Percentiles rank a stretch among this genome's conserved stretches.
Evolutionary conservation across 2,113 vertebrate species (phyloP).

Genomic region (Puma concolor): DNA sequence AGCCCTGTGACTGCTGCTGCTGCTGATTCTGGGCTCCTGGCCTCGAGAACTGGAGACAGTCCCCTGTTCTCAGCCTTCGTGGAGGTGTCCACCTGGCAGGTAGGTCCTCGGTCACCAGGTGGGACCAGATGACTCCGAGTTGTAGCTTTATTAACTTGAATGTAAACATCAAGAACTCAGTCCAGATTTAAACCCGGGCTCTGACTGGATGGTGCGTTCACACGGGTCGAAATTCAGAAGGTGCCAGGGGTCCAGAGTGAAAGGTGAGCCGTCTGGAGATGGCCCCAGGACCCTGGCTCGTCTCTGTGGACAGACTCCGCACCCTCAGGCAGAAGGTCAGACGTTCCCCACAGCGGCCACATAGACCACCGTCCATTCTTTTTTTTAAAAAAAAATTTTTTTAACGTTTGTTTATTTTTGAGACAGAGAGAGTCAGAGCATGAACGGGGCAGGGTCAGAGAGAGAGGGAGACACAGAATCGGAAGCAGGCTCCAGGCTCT

Average conservation of each 20-base stretch:
- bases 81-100: neutral
- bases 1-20: neutral
- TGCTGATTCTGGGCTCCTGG: neutral
- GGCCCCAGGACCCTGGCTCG: neutral
- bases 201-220: neutral
- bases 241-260: neutral
- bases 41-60: neutral
- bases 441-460: too few species aligned
- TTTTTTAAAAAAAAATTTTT: too few species aligned
- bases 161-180: neutral
- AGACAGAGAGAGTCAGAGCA: too few species aligned
- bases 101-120: neutral
- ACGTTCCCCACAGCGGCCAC: neutral
- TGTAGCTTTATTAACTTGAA: neutral
- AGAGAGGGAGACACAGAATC: too few species aligned
- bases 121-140: neutral
- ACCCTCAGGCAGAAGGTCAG: neutral
- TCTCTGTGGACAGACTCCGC: neutral
- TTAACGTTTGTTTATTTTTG: too few species aligned
- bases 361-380: neutral
- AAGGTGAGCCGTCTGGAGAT: neutral
- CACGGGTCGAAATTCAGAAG: neutral
- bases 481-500: rapidly evolving
- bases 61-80: neutral
- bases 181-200: neutral